Evolutionary conservation across 2,888 invertebrate species (phyloP).

Genomic region (Drosophila eohydei): DNA sequence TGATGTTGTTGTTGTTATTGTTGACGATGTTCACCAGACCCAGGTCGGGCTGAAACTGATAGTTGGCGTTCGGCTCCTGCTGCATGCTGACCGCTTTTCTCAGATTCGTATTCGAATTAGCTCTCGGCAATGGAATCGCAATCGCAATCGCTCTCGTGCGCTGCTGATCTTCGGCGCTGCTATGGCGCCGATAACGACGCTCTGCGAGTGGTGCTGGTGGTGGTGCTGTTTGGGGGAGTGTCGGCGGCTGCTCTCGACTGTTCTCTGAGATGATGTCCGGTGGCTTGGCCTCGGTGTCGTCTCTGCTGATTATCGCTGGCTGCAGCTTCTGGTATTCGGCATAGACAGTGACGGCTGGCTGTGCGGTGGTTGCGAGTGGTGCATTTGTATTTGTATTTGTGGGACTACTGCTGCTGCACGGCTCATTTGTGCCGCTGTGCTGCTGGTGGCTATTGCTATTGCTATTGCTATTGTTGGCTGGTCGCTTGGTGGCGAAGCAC

Average conservation of each 20-base stretch:
- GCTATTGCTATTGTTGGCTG: conserved; percentile 85
- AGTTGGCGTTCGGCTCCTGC: conserved; percentile 84
- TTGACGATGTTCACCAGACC: conserved; percentile 83
- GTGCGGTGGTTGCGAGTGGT: conserved; percentile 33
- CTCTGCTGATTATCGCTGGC: conserved; percentile 72
- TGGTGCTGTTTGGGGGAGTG: background rate
- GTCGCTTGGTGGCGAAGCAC: conserved; percentile 95
- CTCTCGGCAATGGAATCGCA: conserved; percentile 21
- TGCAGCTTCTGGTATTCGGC: conserved; percentile 73
- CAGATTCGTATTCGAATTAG: conserved; percentile 25
- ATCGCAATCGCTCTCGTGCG: conserved; percentile 33
- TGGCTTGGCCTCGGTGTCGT: conserved; percentile 70
- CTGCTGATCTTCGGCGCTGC: conserved; percentile 65
- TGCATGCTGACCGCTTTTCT: conserved; percentile 82
- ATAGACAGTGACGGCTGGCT: conserved; percentile 49
- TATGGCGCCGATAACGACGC: conserved; percentile 57
- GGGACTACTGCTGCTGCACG: conserved; percentile 33
- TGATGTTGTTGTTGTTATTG: conserved; percentile 57
- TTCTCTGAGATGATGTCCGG: conserved; percentile 64
- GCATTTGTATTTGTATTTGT: conserved; percentile 36
- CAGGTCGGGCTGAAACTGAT: conserved; percentile 85
- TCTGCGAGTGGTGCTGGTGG: conserved; percentile 13
- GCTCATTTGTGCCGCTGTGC: conserved; percentile 45
- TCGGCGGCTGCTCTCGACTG: conserved; percentile 14
- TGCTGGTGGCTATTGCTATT: conserved; percentile 41